Conservation (phyloP, 1,140 invertebrate species). For the Drosophila serrata region DNA sequence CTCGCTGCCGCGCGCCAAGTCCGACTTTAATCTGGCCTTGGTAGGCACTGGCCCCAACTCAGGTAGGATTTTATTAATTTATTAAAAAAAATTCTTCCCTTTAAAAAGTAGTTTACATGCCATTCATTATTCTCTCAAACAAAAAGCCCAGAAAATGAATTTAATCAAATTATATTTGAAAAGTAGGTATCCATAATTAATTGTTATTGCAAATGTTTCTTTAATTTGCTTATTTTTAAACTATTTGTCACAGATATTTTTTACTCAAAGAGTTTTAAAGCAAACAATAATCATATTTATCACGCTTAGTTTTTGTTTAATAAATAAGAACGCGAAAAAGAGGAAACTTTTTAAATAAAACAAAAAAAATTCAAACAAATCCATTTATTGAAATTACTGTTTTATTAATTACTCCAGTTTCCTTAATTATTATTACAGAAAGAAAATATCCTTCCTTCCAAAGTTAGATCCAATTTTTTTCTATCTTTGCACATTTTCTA, state of each 20-base stretch:
- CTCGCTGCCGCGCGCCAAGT: constrained; percentile 91
- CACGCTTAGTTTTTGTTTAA: neutral
- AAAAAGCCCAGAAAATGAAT: constrained; percentile 5
- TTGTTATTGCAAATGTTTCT: neutral
- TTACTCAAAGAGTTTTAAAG: neutral
- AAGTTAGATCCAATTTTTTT: neutral
- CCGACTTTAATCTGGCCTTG: constrained; percentile 93
- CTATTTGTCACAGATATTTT: neutral
- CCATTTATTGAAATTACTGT: too few relatives aligned
- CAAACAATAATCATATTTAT: too few relatives aligned
- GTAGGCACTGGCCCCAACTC: constrained; percentile 83
- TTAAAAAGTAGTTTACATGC: neutral
- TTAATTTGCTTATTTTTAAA: neutral
- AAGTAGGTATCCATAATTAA: neutral
- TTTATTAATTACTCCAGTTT: neutral
- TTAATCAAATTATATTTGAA: constrained; percentile 4
- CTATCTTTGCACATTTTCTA: neutral
- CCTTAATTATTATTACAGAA: neutral
- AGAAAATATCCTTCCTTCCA: neutral
- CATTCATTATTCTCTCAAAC: neutral
- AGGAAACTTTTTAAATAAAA: too few relatives aligned
- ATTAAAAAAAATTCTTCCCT: too few relatives aligned
- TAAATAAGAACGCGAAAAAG: too few relatives aligned
- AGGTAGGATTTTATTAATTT: constrained; percentile 22
- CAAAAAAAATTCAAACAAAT: too few relatives aligned